Percentiles rank a stretch among this genome's conserved stretches.
These are phyloP conservation scores for Acropora yongei DNA, from an alignment of 64 coral and sea anemone genomes.

Conservation along the genomic window DNA sequence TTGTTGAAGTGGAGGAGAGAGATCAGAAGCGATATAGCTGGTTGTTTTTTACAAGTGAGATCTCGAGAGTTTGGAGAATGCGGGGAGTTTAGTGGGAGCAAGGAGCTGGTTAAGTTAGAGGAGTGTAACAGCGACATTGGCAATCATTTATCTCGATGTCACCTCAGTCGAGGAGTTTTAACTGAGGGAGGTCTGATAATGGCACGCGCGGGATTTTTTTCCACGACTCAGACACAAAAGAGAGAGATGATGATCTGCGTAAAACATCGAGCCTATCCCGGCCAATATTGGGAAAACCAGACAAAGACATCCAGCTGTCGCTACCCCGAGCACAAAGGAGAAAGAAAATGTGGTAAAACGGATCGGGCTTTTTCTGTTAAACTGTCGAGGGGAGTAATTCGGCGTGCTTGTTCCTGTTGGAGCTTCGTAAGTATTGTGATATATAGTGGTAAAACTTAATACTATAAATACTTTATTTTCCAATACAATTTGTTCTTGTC, in stretches of 20 bases:
- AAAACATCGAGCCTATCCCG: not conserved
- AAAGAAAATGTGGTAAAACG: not conserved
- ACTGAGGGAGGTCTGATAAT: not conserved
- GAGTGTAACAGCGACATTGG: not conserved
- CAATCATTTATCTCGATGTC: conserved; percentile 4
- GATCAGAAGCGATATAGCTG: not conserved
- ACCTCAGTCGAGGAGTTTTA: not conserved
- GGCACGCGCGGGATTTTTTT: not conserved
- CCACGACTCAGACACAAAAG: not conserved
- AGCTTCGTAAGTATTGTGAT: not conserved
- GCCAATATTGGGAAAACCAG: conserved; percentile 6
- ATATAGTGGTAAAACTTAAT: not conserved
- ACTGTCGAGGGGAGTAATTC: not conserved
- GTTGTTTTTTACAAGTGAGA: not conserved
- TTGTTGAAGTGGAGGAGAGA: not conserved
- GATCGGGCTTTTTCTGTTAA: not conserved
- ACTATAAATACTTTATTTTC: not conserved
- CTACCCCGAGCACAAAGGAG: not conserved
- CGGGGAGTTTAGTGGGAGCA: not conserved
- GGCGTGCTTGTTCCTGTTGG: not conserved
- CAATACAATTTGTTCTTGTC: not conserved
- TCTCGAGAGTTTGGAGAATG: conserved; percentile 2
- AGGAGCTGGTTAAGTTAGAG: conserved; percentile 6
- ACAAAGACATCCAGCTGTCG: not conserved
- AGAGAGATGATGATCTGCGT: not conserved